Evolutionary conservation across 30 jellyfish, hydroid and myxozoan genomes (phyloP), one percentile per base, ranked within the genome.

Genomic region (Catostylus mosaicus): DNA sequence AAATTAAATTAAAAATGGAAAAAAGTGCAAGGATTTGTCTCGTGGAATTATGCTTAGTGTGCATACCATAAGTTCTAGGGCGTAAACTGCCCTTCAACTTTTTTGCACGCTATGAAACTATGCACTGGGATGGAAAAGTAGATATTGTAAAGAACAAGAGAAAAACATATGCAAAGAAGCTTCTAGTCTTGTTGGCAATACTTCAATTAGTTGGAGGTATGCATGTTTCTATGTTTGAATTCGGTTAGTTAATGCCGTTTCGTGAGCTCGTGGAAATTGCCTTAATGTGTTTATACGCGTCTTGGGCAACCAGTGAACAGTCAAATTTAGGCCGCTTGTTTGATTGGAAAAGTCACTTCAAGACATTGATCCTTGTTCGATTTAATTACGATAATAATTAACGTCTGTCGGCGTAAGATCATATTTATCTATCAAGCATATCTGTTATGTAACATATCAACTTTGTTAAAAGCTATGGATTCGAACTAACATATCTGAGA

Each of bases 101-200:
- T 26, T 32, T 67, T 67, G 84, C 91, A 67, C 74, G 91, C 91
- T 40, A 80, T 80, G 91, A 80, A 56, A 80, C 77, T 18, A 80
- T 80, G 91, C 47, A 3, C 30, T 60, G 31, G 30, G 82, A 47
- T 78, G 89, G 82, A 78, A 30, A 22, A 7, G 22, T 51, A 65
- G 29, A 60, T n/a, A 30, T 47, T 65, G 4, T 29, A 33, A 0
- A 32, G 68, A 50, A 51, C 16, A 36, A 38, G 38, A 46, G 52
- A 50, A 47, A 31, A 38, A 38, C 77, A 16, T 16, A 10, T 23
- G 24, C 71, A 37, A 37, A 23, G 23, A 27, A 20, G 35, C 54
- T 32, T 33, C 34, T 77, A 32, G 36, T 59, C 50, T 43, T 59
- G 36, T 14, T 37, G 18, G 16, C 22, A 30, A 29, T 60, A 20